These are phyloP conservation scores for Nomada ruficornis DNA, from an alignment of 2,888 invertebrate species.

Conservation along the genomic window DNA sequence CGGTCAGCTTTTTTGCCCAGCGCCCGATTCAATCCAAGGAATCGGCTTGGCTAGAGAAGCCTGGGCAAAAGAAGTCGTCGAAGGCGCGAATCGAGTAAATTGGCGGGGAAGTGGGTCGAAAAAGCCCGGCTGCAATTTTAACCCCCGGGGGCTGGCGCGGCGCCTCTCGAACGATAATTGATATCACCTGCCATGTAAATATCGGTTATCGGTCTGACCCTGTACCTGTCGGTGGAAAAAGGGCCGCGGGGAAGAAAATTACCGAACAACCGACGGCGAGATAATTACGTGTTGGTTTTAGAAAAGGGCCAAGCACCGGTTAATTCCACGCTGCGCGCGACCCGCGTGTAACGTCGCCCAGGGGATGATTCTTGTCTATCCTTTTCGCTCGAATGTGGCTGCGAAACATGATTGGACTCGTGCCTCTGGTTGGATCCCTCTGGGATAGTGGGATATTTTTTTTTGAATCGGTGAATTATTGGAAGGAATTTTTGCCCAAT, in stretches of 20 bases:
- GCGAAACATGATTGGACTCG: slow-evolving; percentile 21
- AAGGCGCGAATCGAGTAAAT: slow-evolving; percentile 78
- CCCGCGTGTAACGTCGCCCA: slow-evolving; percentile 62
- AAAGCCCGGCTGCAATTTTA: slow-evolving; percentile 67
- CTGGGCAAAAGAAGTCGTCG: slow-evolving; percentile 50
- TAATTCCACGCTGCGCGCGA: slow-evolving; percentile 77
- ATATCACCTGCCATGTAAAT: slow-evolving; percentile 84
- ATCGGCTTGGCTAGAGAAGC: slow-evolving; percentile 40
- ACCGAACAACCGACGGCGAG: slow-evolving; percentile 79
- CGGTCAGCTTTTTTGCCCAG: slow-evolving; percentile 27
- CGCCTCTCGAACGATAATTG: slow-evolving; percentile 80
- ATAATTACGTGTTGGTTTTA: slow-evolving; percentile 85
- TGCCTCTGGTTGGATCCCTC: neutral
- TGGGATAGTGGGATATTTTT: neutral
- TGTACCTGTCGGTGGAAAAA: slow-evolving; percentile 71
- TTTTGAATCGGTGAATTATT: no score
- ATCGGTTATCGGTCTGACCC: slow-evolving; percentile 75
- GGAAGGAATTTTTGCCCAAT: no score
- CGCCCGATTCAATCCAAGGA: slow-evolving; percentile 37
- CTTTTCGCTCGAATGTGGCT: slow-evolving; percentile 37
- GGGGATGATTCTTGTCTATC: slow-evolving; percentile 34
- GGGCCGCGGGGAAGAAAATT: slow-evolving; percentile 65
- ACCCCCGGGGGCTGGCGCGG: slow-evolving; percentile 63
- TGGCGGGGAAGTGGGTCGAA: slow-evolving; percentile 63
- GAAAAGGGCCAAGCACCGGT: slow-evolving; percentile 80